Conservation (phyloP, 1,140 invertebrate species). For the Adoxophyes honmai region DNA sequence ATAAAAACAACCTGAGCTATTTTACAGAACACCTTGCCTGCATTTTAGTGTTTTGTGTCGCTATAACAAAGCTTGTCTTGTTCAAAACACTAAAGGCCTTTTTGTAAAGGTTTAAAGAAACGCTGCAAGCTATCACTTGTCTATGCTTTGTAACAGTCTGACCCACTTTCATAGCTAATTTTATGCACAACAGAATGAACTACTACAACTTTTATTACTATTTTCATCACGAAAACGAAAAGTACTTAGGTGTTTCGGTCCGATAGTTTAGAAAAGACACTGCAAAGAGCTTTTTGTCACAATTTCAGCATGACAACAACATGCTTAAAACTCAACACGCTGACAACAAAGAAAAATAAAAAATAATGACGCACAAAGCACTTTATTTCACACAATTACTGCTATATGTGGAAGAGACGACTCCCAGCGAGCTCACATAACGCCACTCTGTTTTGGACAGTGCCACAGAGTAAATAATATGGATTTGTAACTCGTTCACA, state of each 20-base stretch:
- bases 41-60: no score
- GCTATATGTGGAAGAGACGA: slow-evolving; percentile 44
- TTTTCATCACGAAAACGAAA: no score
- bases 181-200: no score
- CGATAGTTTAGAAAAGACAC: no score
- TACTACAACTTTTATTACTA: background rate
- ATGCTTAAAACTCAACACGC: slow-evolving; percentile 2
- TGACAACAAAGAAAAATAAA: slow-evolving; percentile 21
- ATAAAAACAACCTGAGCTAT: no score
- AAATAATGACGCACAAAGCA: slow-evolving; percentile 66
- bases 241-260: no score
- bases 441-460: slow-evolving; percentile 23
- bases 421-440: slow-evolving; percentile 28
- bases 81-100: background rate
- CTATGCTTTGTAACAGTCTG: background rate
- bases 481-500: slow-evolving; percentile 15
- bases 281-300: no score
- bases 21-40: no score
- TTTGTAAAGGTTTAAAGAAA: background rate
- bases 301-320: background rate
- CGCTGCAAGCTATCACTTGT: slow-evolving; percentile 1
- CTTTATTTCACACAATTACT: slow-evolving; percentile 73
- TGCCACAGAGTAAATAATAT: slow-evolving; percentile 40
- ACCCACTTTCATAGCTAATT: slow-evolving; percentile 10
- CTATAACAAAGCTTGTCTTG: no score